Base-by-base conservation (phyloP, 2,797 vertebrate genomes). In the Fundulus diaphanus region DNA sequence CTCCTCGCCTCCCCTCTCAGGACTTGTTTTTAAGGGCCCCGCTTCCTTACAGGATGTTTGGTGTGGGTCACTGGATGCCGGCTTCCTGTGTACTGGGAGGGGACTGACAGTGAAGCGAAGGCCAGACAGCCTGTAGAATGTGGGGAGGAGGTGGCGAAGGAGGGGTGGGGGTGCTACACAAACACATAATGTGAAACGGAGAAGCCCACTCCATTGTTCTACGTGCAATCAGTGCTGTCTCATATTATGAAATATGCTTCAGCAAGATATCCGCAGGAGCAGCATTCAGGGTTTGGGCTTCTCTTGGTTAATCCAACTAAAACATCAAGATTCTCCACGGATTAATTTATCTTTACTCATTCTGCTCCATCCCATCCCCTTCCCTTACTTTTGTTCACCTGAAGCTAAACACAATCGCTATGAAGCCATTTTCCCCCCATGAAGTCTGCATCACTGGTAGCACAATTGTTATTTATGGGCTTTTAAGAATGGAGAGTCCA, bases 11-110 rank as follows among this genome's bases (percentile, higher is more conserved):
- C 88, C 82, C 72, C 85, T 89, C 84, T 88, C 86, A 88, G 88
- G 81, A 88, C 85, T 92, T 94, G 93, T 94, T 95, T 92, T 94
- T 92, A 90, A 93, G 88, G 91, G 87, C 91, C 88, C 87, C 78
- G 91, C 94, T 95, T 94, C 95, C 96, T 94, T 89, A 84, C 95
- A 95, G 95, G 95, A 96, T 96, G 95, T 95, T 95, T 94, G 89
- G 91, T 93, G 92, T 93, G 89, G 93, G 94, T 95, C 91, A 91
- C 92, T 94, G 92, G 93, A 92, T 89, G 90, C 93, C 74, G 94
- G 92, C 94, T 97, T 97, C 96, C 96, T 96, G 93, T 95, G 90
- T 92, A 93, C 74, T 87, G 90, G 90, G 90, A 91, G 93, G 90
- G 90, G 94, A 91, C 94, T 94, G 96, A 96, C 94, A 95, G 94